These are phyloP conservation scores for Carterocephalus palaemon DNA, from an alignment of 2,888 invertebrate genomes.

Conservation along the genomic window DNA sequence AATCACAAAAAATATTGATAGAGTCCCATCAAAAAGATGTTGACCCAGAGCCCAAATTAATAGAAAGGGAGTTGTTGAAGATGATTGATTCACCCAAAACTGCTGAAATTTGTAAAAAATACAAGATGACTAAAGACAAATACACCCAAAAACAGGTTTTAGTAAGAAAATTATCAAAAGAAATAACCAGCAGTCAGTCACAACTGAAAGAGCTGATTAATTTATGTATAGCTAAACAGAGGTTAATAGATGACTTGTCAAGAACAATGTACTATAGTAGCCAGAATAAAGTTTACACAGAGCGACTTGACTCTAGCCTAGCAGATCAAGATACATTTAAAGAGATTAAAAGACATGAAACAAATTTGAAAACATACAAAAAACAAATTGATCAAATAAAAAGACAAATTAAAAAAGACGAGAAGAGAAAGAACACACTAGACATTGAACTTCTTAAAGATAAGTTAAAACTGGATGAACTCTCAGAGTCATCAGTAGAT, in stretches of 20 bases:
- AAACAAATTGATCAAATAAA: conserved; percentile 87
- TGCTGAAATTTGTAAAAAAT: conserved; percentile 72
- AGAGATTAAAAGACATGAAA: conserved; percentile 85
- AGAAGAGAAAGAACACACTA: conserved; percentile 83
- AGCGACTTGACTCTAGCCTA: conserved; percentile 79
- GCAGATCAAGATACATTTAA: conserved; percentile 78
- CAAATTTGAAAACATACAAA: conserved; percentile 85
- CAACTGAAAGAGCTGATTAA: conserved; percentile 86
- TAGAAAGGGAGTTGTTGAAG: conserved; percentile 72
- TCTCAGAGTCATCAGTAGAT: conserved; percentile 72
- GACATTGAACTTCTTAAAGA: conserved; percentile 82
- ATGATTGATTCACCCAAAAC: conserved; percentile 75
- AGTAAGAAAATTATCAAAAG: conserved; percentile 72
- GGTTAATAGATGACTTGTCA: conserved; percentile 83
- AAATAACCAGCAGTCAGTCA: conserved; percentile 82
- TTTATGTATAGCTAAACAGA: conserved; percentile 82
- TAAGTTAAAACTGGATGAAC: conserved; percentile 72
- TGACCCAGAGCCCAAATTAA: conserved; percentile 76
- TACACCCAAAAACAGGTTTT: conserved; percentile 72
- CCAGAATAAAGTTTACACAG: conserved; percentile 67
- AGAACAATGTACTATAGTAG: conserved; percentile 55
- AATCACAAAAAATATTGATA: conserved; percentile 74
- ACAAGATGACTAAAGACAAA: conserved; percentile 75
- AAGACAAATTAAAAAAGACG: conserved; percentile 85
- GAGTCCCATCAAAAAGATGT: conserved; percentile 78